phyloP scores from a whole-genome alignment of 2,113 vertebrate genomes.

The Carassius gibelio region DNA sequence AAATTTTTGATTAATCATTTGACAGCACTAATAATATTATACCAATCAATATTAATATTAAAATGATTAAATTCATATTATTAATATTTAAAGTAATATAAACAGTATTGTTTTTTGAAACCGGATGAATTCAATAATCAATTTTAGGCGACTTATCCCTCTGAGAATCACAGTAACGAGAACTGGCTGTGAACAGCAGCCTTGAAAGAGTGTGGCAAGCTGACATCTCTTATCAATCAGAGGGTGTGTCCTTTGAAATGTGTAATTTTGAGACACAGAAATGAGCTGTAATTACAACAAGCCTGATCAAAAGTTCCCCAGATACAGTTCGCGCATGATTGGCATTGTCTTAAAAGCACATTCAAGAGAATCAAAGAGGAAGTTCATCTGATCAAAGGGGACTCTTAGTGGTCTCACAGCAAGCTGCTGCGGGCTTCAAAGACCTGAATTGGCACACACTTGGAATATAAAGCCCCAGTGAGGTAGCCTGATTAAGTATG shows the following conservation, averaged over 20 bases:
- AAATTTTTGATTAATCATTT: too few species aligned
- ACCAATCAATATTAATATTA: too few species aligned
- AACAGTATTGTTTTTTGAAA: background rate
- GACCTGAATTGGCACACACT: background rate
- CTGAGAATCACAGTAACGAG: too few species aligned
- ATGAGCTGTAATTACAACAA: constrained; percentile 37
- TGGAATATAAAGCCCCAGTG: constrained; percentile 24
- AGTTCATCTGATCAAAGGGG: constrained; percentile 27
- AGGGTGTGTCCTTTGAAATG: background rate
- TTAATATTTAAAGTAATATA: background rate
- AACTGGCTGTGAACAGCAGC: background rate
- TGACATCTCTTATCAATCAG: constrained; percentile 12
- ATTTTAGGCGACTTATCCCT: background rate
- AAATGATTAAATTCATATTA: background rate
- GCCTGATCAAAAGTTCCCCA: constrained; percentile 19
- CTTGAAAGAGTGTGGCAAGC: background rate
- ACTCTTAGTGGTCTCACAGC: constrained; percentile 28
- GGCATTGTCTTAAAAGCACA: constrained; percentile 1
- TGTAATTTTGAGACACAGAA: constrained; percentile 35
- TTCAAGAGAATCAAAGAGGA: constrained; percentile 28
- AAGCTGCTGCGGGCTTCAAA: constrained; percentile 25
- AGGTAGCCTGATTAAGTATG: constrained; percentile 20
- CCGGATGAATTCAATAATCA: background rate
- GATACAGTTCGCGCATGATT: constrained; percentile 10
- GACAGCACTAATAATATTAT: too few species aligned